Percentiles rank a stretch among this genome's conserved stretches.
Evolutionary conservation across 1,140 invertebrate genomes (phyloP).

Genomic region (Cotesia vestalis): DNA sequence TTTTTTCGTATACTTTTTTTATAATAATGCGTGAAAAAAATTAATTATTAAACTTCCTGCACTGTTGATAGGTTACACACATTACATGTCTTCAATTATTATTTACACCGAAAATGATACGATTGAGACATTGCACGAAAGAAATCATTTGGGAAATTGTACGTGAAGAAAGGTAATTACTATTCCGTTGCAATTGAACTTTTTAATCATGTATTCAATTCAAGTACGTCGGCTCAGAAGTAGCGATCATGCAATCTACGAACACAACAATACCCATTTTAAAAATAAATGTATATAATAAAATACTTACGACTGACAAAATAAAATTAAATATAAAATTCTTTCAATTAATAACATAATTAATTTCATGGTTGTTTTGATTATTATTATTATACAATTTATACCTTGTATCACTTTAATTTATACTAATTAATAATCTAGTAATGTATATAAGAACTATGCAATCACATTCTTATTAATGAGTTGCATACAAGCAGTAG

Average conservation of each 20-base stretch:
- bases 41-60: conserved; percentile 10
- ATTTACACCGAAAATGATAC: neutral
- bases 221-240: neutral
- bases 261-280: neutral
- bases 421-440: no score
- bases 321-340: no score
- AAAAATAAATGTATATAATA: neutral
- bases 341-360: no score
- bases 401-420: no score
- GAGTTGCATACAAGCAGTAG: no score
- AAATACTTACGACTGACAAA: no score
- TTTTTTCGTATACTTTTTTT: conserved; percentile 3
- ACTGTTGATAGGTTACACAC: neutral
- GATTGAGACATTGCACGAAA: conserved; percentile 18
- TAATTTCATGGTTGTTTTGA: no score
- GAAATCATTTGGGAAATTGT: conserved; percentile 19
- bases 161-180: conserved; percentile 21
- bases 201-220: conserved; percentile 23
- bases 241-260: conserved; percentile 3
- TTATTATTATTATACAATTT: no score
- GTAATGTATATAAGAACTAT: no score
- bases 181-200: conserved; percentile 21
- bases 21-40: neutral
- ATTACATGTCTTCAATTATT: neutral
- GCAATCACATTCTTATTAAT: no score